Percentiles rank a stretch among this genome's conserved stretches.
Conservation (phyloP, 2,113 vertebrate genomes). For the Vulpes lagopus region DNA sequence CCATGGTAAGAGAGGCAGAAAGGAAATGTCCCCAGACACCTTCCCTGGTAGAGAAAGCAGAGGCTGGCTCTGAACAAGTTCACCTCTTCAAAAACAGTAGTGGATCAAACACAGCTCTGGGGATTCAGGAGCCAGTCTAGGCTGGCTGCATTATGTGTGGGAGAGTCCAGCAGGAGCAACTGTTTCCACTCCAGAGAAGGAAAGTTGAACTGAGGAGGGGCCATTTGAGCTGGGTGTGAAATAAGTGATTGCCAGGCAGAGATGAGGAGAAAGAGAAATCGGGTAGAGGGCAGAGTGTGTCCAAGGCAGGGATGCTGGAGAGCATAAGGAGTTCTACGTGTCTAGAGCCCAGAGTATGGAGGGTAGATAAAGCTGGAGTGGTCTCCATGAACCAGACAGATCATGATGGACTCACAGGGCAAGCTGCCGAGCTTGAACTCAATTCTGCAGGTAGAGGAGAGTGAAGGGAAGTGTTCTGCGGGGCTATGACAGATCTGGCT, state of each 20-base stretch:
- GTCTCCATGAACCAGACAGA: rapidly evolving
- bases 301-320: background rate
- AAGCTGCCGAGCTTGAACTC: background rate
- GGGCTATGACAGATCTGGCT: background rate
- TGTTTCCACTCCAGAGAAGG: background rate
- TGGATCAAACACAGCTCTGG: background rate
- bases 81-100: background rate
- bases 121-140: background rate
- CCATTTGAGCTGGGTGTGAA: background rate
- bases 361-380: background rate
- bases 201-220: background rate
- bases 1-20: background rate
- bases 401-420: background rate
- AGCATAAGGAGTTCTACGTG: rapidly evolving
- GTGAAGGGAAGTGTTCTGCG: background rate
- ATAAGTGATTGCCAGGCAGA: background rate
- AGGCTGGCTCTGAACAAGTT: background rate
- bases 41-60: background rate
- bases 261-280: background rate
- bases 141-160: background rate
- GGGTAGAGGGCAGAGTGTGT: rapidly evolving
- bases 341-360: background rate
- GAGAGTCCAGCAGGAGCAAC: background rate
- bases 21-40: background rate
- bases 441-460: background rate